Conservation (phyloP, 92 coral and sea anemone genomes). For the Palythoa grandiflora region DNA sequence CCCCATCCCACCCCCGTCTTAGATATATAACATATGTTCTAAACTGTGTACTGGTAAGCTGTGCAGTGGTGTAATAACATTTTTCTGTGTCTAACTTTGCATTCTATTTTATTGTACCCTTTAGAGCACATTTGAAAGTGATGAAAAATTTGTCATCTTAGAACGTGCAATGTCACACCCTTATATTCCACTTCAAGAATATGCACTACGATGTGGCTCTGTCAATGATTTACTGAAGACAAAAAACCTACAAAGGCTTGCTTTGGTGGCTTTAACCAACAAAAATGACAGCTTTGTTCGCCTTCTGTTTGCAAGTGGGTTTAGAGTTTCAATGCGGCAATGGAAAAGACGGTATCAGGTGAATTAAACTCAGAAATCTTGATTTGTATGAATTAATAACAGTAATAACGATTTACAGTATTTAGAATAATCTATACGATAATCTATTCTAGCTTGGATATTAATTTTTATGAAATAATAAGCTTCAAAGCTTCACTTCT, state of each 20-base stretch:
- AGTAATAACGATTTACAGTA: no score
- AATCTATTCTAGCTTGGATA: no score
- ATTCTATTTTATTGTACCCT: not conserved
- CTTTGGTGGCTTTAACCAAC: not conserved
- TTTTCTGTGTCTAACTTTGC: not conserved
- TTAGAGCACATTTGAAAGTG: not conserved
- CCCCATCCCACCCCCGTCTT: no score
- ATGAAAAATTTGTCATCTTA: not conserved
- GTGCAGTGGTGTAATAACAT: not conserved
- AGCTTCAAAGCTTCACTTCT: no score
- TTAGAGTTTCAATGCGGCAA: not conserved
- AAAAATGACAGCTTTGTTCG: not conserved
- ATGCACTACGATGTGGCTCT: not conserved
- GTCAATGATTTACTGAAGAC: slow-evolving; percentile 7
- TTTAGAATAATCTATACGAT: not conserved
- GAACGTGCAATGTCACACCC: not conserved
- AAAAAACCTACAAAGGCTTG: not conserved
- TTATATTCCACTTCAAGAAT: not conserved
- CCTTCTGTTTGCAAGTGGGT: slow-evolving; percentile 8
- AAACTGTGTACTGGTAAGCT: not conserved
- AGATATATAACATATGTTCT: not conserved
- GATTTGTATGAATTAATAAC: no score
- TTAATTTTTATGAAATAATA: no score
- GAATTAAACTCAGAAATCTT: not conserved
- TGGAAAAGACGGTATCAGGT: slow-evolving; percentile 6